These are phyloP conservation scores for Drosophila kanapiae DNA, from an alignment of 1,140 invertebrate species.

Conservation along the genomic window DNA sequence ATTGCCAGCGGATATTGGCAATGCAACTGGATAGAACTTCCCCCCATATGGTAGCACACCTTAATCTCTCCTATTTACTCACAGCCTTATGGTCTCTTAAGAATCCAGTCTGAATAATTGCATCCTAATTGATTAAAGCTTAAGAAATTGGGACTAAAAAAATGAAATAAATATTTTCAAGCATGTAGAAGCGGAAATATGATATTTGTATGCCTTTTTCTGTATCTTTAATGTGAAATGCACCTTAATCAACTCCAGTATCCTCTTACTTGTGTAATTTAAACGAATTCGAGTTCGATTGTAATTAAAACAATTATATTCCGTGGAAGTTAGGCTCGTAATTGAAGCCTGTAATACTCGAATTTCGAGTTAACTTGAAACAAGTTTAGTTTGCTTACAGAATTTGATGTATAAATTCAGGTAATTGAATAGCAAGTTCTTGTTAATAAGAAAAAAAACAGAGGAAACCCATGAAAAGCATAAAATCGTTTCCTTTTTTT, in stretches of 20 bases:
- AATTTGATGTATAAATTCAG: no score
- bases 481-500: no score
- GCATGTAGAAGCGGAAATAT: neutral
- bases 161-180: neutral
- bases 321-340: neutral
- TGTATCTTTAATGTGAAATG: neutral
- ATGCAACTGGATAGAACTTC: constrained; percentile 31
- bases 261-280: neutral
- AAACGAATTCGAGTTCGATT: neutral
- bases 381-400: neutral
- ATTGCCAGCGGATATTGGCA: constrained; percentile 72
- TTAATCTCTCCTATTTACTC: neutral
- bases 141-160: neutral
- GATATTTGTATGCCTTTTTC: no score
- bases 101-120: neutral
- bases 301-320: neutral
- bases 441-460: neutral
- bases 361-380: neutral
- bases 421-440: no score
- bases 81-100: neutral
- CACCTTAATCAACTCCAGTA: neutral
- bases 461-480: no score
- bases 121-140: neutral
- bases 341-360: neutral
- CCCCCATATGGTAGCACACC: neutral